These are phyloP conservation scores for Orchesella flavescens DNA, from an alignment of 2,888 invertebrate genomes.

Conservation along the genomic window DNA sequence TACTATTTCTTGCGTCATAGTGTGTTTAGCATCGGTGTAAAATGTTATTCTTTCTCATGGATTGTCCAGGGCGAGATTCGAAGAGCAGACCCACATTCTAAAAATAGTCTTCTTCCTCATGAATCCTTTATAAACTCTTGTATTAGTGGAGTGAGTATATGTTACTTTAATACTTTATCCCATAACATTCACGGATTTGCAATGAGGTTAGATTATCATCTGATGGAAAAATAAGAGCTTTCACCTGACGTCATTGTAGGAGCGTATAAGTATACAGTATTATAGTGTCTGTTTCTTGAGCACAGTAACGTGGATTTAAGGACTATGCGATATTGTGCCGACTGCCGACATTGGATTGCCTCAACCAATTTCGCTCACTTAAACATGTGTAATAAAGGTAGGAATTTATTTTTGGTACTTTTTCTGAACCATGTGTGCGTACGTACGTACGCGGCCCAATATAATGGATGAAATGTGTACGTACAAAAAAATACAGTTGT, in stretches of 20 bases:
- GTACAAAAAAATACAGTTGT: too few relatives aligned
- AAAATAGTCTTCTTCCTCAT: constrained; percentile 25
- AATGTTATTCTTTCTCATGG: constrained; percentile 16
- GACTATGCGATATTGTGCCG: too few relatives aligned
- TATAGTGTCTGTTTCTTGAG: too few relatives aligned
- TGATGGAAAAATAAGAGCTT: constrained; percentile 20
- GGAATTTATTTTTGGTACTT: too few relatives aligned
- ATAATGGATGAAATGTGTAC: too few relatives aligned
- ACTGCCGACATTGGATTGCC: too few relatives aligned
- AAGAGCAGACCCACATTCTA: constrained; percentile 16
- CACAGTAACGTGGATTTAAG: too few relatives aligned
- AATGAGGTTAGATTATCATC: constrained; percentile 23
- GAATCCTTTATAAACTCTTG: constrained; percentile 17
- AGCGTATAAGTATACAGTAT: too few relatives aligned
- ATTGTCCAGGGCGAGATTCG: background rate
- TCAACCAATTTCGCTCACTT: too few relatives aligned
- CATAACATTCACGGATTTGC: constrained; percentile 16
- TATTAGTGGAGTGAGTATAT: background rate
- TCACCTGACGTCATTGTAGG: constrained; percentile 41
- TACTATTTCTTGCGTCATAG: constrained; percentile 31
- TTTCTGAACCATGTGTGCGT: too few relatives aligned
- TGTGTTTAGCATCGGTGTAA: background rate
- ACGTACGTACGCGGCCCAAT: too few relatives aligned
- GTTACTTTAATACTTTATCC: background rate
- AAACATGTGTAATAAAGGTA: too few relatives aligned